These are phyloP conservation scores for Colaptes auratus DNA, from an alignment of 2,113 vertebrate species.

Conservation along the genomic window DNA sequence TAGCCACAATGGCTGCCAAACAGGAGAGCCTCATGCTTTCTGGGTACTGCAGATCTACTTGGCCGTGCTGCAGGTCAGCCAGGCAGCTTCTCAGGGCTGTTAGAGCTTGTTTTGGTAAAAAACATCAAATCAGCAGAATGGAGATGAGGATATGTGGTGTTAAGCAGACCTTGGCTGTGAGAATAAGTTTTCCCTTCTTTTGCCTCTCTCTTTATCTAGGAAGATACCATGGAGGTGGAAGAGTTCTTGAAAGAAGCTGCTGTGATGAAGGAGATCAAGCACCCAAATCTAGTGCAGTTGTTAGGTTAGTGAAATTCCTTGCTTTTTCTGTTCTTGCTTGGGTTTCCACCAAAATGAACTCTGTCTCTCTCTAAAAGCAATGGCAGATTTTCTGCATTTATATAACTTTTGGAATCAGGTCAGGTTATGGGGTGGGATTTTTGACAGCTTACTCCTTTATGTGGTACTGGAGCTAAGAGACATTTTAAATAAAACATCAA, in stretches of 20 bases:
- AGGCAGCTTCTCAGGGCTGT: not conserved
- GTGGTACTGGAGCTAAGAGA: not conserved
- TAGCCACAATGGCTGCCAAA: not conserved
- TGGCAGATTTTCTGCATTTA: conserved; percentile 6
- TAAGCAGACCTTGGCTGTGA: not conserved
- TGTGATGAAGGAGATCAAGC: conserved; percentile 99
- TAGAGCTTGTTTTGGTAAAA: not conserved
- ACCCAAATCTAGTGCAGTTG: conserved; percentile 96
- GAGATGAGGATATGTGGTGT: not conserved
- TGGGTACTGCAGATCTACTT: not conserved
- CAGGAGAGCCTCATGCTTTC: not conserved
- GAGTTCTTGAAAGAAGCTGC: conserved; percentile 98
- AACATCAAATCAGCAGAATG: not conserved
- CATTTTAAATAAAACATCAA: conserved; percentile 23
- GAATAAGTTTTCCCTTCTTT: not conserved
- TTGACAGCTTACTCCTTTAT: not conserved
- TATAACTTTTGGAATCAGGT: not conserved
- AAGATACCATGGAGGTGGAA: conserved; percentile 99
- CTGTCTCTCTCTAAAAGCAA: not conserved
- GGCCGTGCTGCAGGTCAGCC: not conserved
- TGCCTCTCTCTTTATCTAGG: conserved; percentile 74
- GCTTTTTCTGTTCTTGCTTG: not conserved
- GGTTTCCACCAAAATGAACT: not conserved
- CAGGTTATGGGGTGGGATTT: not conserved
- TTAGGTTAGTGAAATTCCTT: conserved; percentile 71